Base-by-base conservation (phyloP, 2,113 vertebrate genomes). In the Sapayoa aenigma region DNA sequence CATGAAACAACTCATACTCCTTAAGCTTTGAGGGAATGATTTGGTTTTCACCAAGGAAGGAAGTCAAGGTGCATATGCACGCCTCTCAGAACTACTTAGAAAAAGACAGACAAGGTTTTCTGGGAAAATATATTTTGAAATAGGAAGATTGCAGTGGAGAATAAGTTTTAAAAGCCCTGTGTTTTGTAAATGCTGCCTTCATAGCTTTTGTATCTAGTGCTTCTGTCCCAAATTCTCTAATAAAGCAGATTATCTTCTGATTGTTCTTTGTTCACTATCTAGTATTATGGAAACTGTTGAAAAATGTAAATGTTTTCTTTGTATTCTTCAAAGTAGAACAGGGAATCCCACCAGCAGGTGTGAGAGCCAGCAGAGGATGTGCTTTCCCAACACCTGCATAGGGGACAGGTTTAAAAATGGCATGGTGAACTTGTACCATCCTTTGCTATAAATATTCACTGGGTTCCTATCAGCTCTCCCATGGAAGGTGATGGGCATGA, bases 301-400 rank as follows among this genome's bases (percentile, higher is more conserved):
- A 68, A 90, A 95, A 60, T 67, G 25, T 37, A 47, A 17, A 24
- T 63, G 8, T 72, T 88, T 63, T 20, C 20, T 46, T 75, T 55
- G 8, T 65, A 24, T 47, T 65, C 47, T 60, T 59, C 58, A 52
- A 73, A 68, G 49, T 6, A 4, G 30, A 63, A 27, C 12, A 59
- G 17, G 11, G 16, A 73, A 20, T 68, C 37, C 44, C 39, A 55
- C 6, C 8, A 4, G 33, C n/a, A 66, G 28, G 5, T 27, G 37
- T 4, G 4, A 53, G 42, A 13, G 52, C 44, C 31, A 62, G 55
- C 24, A 9, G 3, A 0, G n/a, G 8, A 4, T 24, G 5, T 28
- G 25, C 8, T 76, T 86, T 67, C 13, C 35, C 0, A 0, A 5
- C 10, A 60, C 16, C n/a, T 20, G 0, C 4, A 0, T 5, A 63